These are phyloP conservation scores for Lontra canadensis DNA, from an alignment of 2,113 vertebrate species.

Conservation along the genomic window DNA sequence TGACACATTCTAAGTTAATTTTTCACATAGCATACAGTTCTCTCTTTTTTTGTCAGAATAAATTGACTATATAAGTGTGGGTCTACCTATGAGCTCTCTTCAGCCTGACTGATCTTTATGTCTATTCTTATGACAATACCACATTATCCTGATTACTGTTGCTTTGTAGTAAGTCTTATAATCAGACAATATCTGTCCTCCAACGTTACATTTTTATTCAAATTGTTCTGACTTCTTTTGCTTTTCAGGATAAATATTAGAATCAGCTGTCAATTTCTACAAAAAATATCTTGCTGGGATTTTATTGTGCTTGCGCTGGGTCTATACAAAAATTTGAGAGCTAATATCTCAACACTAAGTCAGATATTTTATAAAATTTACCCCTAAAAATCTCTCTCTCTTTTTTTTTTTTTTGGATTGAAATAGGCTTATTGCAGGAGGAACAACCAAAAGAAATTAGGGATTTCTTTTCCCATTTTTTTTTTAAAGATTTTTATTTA, in stretches of 20 bases:
- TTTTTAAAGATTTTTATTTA: too few relatives aligned
- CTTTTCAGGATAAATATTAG: slow-evolving; percentile 2
- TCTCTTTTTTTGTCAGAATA: background rate
- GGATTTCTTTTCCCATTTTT: background rate
- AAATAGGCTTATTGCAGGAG: background rate
- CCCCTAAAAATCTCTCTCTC: background rate
- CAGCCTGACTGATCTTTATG: rapidly evolving
- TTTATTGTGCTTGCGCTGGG: background rate
- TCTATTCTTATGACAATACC: background rate
- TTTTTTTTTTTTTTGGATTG: background rate
- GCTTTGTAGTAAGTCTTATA: background rate
- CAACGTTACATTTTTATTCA: background rate
- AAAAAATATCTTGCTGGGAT: background rate
- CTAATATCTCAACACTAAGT: background rate
- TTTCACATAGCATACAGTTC: background rate
- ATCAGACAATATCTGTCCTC: background rate
- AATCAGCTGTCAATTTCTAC: background rate
- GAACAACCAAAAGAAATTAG: background rate
- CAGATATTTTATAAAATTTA: background rate
- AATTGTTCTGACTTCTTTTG: background rate
- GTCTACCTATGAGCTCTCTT: background rate
- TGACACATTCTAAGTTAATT: background rate
- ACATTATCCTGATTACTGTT: background rate
- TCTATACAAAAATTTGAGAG: background rate
- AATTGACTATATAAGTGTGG: background rate